Evolutionary conservation across 2,113 vertebrate genomes (phyloP).

Genomic region (Pardalotus punctatus): DNA sequence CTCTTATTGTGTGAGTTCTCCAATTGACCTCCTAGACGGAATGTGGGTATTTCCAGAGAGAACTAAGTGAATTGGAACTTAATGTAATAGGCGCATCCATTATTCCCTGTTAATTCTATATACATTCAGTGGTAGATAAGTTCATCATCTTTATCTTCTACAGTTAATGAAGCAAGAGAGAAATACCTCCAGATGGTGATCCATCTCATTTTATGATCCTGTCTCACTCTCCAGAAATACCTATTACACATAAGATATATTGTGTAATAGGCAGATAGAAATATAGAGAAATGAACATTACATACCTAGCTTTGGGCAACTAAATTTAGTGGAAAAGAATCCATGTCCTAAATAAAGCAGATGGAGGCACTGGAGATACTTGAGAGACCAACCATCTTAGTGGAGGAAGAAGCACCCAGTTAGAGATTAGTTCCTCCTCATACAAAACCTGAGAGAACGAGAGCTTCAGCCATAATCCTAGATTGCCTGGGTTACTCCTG

Average conservation of each 20-base stretch:
- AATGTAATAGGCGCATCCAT: background rate
- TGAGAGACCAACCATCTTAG: background rate
- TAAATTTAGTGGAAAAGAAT: background rate
- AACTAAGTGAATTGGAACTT: background rate
- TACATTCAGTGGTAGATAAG: background rate
- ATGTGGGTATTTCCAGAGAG: background rate
- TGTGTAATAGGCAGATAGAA: background rate
- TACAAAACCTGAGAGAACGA: background rate
- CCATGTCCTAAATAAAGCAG: background rate
- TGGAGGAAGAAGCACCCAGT: background rate
- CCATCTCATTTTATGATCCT: background rate
- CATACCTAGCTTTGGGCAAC: background rate
- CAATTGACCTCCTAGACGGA: background rate
- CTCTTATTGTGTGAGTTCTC: background rate
- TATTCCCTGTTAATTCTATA: background rate
- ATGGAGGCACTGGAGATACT: background rate
- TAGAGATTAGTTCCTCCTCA: background rate
- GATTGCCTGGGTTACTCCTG: background rate
- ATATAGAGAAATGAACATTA: background rate
- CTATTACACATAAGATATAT: background rate
- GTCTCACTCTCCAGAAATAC: background rate
- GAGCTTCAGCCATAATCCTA: background rate
- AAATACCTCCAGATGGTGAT: background rate
- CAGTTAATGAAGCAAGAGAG: background rate
- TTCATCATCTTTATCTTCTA: background rate